Base-by-base conservation (phyloP, 2,888 invertebrate genomes). In the Conomelus anceps region DNA sequence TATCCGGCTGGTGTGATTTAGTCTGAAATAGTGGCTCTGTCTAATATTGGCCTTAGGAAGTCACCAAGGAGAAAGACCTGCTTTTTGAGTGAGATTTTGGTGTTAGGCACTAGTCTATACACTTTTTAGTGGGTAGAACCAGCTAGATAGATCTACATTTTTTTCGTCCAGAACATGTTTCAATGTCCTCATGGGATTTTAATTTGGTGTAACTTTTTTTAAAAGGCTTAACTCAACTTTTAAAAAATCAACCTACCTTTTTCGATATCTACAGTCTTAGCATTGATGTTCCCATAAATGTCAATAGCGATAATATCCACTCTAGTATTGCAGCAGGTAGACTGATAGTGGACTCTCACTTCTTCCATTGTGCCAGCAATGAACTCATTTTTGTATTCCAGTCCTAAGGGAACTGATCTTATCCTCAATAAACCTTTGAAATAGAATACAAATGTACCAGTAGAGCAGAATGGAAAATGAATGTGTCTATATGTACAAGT, bases 321-420 rank as follows among this genome's bases (percentile, higher is more conserved):
- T 88, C 95, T 94, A 0, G 96, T 95, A 7, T 95, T 94, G 92
- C 97, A 97, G 92, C 97, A 97, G 0, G 95, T 96, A 0, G 96
- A 95, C 22, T 95, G 94, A 92, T 96, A 97, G 3, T 95, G 95
- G 0, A 96, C 96, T 20, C 94, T 94, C 0, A 97, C 94, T 34
- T 95, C 94, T 29, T 96, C 95, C 29, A 94, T 95, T 0, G 96
- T 95, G 0, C 97, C 97, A 0, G 96, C 94, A 11, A 95, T 94
- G 92, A 96, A 97, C 26, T 94, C 94, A 84, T 94, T 94, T 29
- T 95, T 94, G 91, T 96, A 95, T 87, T 95, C 94, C 29, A 97
- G 92, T 0, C 96, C 96, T 22, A 89, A 91, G 3, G 93, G 93
- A 34, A 92, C 91, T 7, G 94, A 93, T 22, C 88, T 91, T n/a